A percentile compares a stretch with the other conserved stretches of the same genome.
Conservation (phyloP, 1,140 invertebrate genomes). For the Arion vulgaris region DNA sequence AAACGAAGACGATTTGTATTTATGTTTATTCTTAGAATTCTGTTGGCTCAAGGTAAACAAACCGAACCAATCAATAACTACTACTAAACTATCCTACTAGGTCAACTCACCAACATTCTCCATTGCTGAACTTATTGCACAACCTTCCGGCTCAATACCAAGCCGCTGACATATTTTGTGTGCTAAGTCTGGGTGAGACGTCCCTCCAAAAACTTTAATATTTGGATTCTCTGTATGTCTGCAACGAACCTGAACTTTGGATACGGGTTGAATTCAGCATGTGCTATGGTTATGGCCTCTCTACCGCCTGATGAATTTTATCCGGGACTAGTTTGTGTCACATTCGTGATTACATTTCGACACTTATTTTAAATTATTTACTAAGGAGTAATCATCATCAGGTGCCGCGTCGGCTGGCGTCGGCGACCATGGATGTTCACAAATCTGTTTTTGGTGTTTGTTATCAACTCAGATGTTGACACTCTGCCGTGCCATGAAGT, state of each 20-base stretch:
- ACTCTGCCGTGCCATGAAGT: no score
- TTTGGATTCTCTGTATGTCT: constrained; percentile 67
- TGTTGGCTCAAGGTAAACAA: background rate
- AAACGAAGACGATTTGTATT: no score
- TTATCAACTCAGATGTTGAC: no score
- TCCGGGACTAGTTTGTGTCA: background rate
- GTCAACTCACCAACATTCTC: constrained; percentile 91
- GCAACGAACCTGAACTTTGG: constrained; percentile 2
- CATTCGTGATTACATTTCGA: no score
- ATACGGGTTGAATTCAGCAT: constrained; percentile 2
- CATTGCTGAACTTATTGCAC: constrained; percentile 98
- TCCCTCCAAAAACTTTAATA: constrained; percentile 89
- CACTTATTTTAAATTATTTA: no score
- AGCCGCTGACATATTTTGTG: constrained; percentile 94
- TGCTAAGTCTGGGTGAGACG: constrained; percentile 95
- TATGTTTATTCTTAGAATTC: no score
- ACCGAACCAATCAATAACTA: background rate
- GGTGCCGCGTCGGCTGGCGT: no score
- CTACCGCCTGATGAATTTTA: background rate
- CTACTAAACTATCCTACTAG: background rate
- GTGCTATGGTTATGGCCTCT: background rate
- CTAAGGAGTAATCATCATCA: no score
- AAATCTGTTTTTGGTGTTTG: no score
- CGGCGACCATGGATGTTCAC: no score
- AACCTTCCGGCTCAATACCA: constrained; percentile 94